Percentiles rank a stretch among this genome's conserved stretches.
phyloP scores from a whole-genome alignment of 2,888 invertebrate genomes.

The Corythucha ciliata region DNA sequence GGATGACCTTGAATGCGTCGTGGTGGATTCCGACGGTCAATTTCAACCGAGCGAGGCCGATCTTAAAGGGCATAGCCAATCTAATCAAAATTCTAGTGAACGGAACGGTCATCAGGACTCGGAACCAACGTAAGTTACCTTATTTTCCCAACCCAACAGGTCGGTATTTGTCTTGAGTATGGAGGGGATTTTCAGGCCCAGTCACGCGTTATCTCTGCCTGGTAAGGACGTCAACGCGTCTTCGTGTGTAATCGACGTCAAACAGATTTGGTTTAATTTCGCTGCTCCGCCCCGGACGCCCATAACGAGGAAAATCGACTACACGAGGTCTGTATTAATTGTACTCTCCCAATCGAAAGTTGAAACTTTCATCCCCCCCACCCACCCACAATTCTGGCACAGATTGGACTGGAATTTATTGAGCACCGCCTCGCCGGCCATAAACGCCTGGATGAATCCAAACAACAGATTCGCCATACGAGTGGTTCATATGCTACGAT shows the following conservation, averaged over 20 bases:
- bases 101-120: constrained; percentile 25
- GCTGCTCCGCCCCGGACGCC: constrained; percentile 93
- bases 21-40: no score
- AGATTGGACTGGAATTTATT: constrained; percentile 92
- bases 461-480: constrained; percentile 80
- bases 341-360: not conserved
- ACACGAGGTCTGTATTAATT: constrained; percentile 56
- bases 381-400: constrained; percentile 22
- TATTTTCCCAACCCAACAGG: constrained; percentile 1
- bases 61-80: not conserved
- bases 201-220: constrained; percentile 28
- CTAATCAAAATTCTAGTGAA: no score
- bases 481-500: constrained; percentile 68
- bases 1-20: constrained; percentile 41
- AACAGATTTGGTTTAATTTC: constrained; percentile 93
- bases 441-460: constrained; percentile 97
- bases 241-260: constrained; percentile 78
- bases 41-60: no score
- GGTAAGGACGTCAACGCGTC: constrained; percentile 60
- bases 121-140: constrained; percentile 22
- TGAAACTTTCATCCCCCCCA: not conserved
- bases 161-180: no score
- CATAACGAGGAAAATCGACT: constrained; percentile 88
- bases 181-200: constrained; percentile 19
- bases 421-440: constrained; percentile 91